Base-by-base conservation (phyloP, 2,797 vertebrate species). In the Bucorvus abyssinicus region DNA sequence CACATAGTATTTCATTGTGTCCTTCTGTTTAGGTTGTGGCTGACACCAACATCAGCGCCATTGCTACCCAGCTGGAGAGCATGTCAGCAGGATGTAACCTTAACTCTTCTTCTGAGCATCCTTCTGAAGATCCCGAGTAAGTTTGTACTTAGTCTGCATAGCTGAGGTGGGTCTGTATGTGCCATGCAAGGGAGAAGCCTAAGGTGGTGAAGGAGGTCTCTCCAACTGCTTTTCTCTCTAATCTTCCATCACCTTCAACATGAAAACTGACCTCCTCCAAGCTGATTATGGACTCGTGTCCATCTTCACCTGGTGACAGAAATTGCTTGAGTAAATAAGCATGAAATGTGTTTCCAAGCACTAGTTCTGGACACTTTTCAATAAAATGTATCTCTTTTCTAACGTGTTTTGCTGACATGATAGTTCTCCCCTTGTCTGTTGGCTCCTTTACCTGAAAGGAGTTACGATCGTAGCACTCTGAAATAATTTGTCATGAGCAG, bases 41-140 rank as follows among this genome's bases (percentile, higher is more conserved):
- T 4, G 99, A 99, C 95, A 99, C 99, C 80, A 99, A 99, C 97
- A 99, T 99, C 98, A 98, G 98, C 24, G 98, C 99, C 95, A 98
- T 99, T 60, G 98, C 98, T 56, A 98, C 97, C 95, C 99, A 99
- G 95, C 98, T 99, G 94, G 99, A 99, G 97, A 98, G 93, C 97
- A 97, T 99, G 97, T 98, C 98, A 45, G 89, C 97, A 1, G 97
- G 98, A 88, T 96, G 97, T 59, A 95, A 85, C 84, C 92, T 97
- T 4, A 97, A 87, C 21, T 96, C 97, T 3, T 93, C 97, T 77
- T 96, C 97, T 0, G 98, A 99, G 56, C 96, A 96, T 22, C 97
- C 95, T 26, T 32, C 94, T 1, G 97, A 98, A 60, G 98, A 99
- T 14, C 87, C 97, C 0, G 98, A 99, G 99, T 99, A 93, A 99